A percentile compares a stretch with the other conserved stretches of the same genome.
Conservation (phyloP, 2,797 vertebrate species). For the Spinibarbus caldwelli region DNA sequence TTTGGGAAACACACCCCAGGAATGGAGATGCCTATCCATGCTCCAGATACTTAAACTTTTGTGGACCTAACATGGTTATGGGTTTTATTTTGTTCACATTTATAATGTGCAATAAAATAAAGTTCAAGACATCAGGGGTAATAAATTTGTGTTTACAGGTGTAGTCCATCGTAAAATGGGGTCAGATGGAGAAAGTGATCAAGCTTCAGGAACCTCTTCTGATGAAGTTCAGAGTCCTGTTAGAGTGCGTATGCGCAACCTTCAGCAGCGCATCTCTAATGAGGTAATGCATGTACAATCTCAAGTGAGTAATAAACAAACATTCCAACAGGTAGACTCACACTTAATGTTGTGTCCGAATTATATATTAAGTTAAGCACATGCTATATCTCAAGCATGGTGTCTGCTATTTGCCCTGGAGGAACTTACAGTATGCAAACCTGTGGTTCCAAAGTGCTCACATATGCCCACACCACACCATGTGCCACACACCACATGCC, state of each 20-base stretch:
- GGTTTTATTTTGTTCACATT: too few species aligned
- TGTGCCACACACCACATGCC: background rate
- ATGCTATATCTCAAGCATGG: too few species aligned
- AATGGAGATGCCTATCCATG: background rate
- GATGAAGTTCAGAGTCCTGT: slow-evolving; percentile 86
- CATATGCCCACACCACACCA: background rate
- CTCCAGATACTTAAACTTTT: background rate
- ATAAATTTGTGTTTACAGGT: slow-evolving; percentile 18
- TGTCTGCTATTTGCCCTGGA: background rate
- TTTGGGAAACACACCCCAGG: too few species aligned
- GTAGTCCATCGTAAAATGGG: slow-evolving; percentile 83
- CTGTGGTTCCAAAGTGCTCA: background rate
- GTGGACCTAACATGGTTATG: background rate
- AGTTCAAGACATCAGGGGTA: background rate
- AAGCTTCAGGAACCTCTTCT: slow-evolving; percentile 83
- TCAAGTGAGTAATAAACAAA: background rate
- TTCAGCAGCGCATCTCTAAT: slow-evolving; percentile 81
- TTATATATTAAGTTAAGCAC: background rate
- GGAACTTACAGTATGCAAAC: background rate
- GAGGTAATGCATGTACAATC: slow-evolving; percentile 70
- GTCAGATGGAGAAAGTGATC: slow-evolving; percentile 85
- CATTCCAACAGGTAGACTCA: background rate
- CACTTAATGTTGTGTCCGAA: background rate
- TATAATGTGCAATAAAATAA: background rate
- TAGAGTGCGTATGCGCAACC: slow-evolving; percentile 81